A percentile compares a stretch with the other conserved stretches of the same genome.
Evolutionary conservation across 2,113 vertebrate genomes (phyloP).

Genomic region (Hipposideros armiger): DNA sequence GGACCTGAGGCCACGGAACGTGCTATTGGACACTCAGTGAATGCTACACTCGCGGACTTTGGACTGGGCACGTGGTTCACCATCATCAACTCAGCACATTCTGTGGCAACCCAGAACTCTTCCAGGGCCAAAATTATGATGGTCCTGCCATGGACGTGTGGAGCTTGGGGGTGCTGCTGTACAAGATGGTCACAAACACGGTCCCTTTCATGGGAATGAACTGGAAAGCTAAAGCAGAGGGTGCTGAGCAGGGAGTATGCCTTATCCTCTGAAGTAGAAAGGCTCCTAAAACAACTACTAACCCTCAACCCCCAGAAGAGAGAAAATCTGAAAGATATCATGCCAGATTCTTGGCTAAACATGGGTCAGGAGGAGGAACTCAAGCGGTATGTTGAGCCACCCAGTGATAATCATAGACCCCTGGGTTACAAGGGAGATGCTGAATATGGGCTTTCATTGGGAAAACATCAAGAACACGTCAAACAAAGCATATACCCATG

Average conservation of each 20-base stretch:
- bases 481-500: constrained; percentile 91
- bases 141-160: not conserved
- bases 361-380: constrained; percentile 90
- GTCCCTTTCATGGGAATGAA: constrained; percentile 51
- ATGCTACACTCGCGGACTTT: not conserved
- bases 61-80: not conserved
- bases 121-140: not conserved
- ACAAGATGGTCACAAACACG: not conserved
- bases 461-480: constrained; percentile 91
- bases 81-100: not conserved
- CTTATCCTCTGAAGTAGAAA: constrained; percentile 93
- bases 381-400: constrained; percentile 88
- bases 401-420: constrained; percentile 87
- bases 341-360: constrained; percentile 94
- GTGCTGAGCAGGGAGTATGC: constrained; percentile 91
- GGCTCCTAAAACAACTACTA: constrained; percentile 93
- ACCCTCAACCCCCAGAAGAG: constrained; percentile 91
- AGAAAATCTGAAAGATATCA: constrained; percentile 93
- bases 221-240: constrained; percentile 91
- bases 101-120: not conserved
- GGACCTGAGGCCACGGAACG: not conserved
- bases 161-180: not conserved
- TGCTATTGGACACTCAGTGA: not conserved
- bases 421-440: constrained; percentile 89
- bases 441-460: constrained; percentile 89